Conservation (phyloP, 2,797 vertebrate species). For the Cygnus olor region DNA sequence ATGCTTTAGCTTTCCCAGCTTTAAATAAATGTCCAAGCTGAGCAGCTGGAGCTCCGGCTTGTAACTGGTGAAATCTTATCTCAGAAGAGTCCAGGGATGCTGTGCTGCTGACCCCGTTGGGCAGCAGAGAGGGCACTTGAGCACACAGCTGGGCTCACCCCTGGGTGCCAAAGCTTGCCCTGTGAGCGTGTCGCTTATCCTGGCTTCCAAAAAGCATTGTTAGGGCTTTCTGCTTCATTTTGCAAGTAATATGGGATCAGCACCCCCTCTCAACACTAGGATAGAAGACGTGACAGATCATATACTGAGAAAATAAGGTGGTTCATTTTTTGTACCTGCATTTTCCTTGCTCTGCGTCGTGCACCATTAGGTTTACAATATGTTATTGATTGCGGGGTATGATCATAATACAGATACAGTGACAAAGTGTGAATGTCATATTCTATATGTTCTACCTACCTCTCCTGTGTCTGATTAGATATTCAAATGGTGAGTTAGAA, state of each 20-base stretch:
- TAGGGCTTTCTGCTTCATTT: background rate
- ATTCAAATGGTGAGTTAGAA: background rate
- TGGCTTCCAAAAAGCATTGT: too few relatives aligned
- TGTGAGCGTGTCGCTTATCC: background rate
- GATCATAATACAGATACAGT: background rate
- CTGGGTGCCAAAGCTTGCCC: accelerated
- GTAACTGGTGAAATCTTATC: background rate
- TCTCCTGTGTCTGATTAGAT: background rate
- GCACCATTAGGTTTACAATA: background rate
- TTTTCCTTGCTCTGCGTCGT: background rate
- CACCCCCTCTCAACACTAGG: background rate
- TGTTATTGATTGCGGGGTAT: background rate
- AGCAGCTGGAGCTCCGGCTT: background rate
- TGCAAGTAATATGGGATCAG: background rate
- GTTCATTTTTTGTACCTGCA: background rate
- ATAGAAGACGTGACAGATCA: background rate
- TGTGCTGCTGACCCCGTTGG: background rate
- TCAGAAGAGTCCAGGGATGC: background rate
- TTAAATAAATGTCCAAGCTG: background rate
- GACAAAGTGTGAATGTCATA: background rate
- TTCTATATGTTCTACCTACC: background rate
- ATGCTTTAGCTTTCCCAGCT: accelerated
- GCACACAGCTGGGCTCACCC: background rate
- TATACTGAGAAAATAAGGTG: background rate
- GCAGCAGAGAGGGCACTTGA: background rate